Percentiles rank a stretch among this genome's conserved stretches.
Evolutionary conservation across 1,140 invertebrate genomes (phyloP).

Genomic region (Lamellibrachia luymesi): DNA sequence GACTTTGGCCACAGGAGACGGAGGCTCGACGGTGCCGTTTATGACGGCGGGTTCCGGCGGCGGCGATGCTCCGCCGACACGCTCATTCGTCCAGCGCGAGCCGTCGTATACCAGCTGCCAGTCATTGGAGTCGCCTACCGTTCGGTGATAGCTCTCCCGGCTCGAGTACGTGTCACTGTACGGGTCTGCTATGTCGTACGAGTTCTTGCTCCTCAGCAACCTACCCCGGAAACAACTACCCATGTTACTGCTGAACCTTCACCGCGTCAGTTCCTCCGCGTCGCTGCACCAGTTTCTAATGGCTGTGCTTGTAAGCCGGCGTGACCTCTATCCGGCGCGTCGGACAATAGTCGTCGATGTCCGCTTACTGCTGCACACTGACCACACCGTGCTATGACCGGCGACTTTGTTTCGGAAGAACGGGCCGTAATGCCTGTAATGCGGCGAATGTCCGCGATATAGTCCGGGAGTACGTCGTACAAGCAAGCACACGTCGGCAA

Average conservation of each 20-base stretch:
- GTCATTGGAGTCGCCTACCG: background rate
- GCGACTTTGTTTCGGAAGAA: background rate
- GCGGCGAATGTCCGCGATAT: background rate
- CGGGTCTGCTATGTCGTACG: background rate
- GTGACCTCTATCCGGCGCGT: background rate
- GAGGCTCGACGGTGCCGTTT: background rate
- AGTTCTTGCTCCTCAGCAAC: background rate
- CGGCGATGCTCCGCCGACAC: background rate
- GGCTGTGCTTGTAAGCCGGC: background rate
- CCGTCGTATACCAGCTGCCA: background rate
- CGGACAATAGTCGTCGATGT: background rate
- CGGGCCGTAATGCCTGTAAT: background rate
- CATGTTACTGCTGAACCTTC: background rate
- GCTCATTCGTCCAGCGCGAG: background rate
- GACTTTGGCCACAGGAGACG: background rate
- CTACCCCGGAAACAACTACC: background rate
- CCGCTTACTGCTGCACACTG: background rate
- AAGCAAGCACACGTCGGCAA: background rate
- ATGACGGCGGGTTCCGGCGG: background rate
- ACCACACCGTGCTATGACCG: background rate
- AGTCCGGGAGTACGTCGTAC: background rate
- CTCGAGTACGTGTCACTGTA: background rate
- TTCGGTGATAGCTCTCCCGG: background rate
- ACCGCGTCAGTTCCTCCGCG: background rate
- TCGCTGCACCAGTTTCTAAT: background rate